Conservation (phyloP, 2,113 vertebrate species). For the Aphelocoma coerulescens region DNA sequence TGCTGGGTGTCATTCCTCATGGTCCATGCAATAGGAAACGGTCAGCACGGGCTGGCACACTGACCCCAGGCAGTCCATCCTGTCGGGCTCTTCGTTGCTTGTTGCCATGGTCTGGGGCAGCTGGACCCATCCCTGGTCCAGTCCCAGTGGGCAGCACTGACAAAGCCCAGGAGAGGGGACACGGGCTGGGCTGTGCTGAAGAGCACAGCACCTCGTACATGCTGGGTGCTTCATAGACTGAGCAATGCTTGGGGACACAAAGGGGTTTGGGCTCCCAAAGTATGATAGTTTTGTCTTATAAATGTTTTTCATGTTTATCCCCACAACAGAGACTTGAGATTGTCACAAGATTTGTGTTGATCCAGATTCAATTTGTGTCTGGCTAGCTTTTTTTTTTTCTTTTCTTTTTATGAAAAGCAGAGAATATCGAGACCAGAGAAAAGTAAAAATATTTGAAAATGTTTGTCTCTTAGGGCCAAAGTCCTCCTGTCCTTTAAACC, state of each 20-base stretch:
- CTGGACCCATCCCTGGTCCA: background rate
- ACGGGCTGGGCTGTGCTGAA: background rate
- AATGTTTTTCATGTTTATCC: background rate
- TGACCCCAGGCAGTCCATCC: background rate
- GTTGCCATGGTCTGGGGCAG: background rate
- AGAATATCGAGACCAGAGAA: background rate
- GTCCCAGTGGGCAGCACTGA: background rate
- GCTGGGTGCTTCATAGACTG: background rate
- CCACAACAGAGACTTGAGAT: background rate
- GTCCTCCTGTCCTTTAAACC: background rate
- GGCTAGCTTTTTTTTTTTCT: too few species aligned
- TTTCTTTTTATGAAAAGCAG: background rate
- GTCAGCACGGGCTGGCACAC: background rate
- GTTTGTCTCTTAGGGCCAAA: background rate
- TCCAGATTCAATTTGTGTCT: background rate
- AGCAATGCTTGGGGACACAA: background rate
- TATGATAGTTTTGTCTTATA: background rate
- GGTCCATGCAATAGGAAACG: background rate
- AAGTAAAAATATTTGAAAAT: background rate
- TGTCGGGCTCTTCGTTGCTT: background rate
- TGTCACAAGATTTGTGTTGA: background rate
- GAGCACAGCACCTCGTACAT: rapidly evolving
- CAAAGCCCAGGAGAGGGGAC: background rate
- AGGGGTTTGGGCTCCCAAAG: background rate
- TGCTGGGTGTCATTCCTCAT: background rate